These are phyloP conservation scores for Pachycephala philippinensis DNA, from an alignment of 2,113 vertebrate species.

Conservation along the genomic window DNA sequence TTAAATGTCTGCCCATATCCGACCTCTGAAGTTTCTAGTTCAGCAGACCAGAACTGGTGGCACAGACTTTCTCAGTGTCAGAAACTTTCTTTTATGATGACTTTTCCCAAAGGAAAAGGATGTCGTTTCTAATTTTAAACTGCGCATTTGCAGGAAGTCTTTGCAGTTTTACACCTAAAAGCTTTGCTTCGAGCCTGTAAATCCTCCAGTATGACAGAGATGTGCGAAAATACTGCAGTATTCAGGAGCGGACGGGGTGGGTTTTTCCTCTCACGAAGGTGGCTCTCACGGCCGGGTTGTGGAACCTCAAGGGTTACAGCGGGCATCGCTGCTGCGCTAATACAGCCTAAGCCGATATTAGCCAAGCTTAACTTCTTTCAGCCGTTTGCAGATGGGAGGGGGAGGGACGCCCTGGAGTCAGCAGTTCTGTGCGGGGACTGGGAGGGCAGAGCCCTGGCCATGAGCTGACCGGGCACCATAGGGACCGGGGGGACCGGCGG, in stretches of 20 bases:
- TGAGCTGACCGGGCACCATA: neutral
- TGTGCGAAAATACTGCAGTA: neutral
- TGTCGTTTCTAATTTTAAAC: neutral
- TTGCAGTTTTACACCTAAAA: neutral
- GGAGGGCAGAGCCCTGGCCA: neutral
- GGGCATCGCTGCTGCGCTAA: constrained; percentile 63
- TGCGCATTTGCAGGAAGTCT: neutral
- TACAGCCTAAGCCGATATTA: constrained; percentile 74
- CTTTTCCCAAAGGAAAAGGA: neutral
- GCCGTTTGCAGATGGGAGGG: constrained; percentile 70
- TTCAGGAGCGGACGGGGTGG: neutral
- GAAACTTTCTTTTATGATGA: neutral
- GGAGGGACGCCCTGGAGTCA: constrained; percentile 57
- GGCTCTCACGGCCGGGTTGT: neutral
- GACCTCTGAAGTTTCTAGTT: neutral
- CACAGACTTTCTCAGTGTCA: neutral
- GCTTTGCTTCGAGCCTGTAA: neutral
- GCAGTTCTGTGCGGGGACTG: constrained; percentile 3
- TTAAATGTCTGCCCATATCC: neutral
- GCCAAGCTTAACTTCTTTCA: constrained; percentile 75
- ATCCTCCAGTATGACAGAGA: neutral
- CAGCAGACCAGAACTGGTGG: neutral
- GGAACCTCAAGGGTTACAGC: constrained; percentile 66
- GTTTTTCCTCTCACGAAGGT: neutral
- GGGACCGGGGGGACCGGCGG: neutral